Evolutionary conservation across 2,113 vertebrate genomes (phyloP).

Genomic region (Onychostoma macrolepis): DNA sequence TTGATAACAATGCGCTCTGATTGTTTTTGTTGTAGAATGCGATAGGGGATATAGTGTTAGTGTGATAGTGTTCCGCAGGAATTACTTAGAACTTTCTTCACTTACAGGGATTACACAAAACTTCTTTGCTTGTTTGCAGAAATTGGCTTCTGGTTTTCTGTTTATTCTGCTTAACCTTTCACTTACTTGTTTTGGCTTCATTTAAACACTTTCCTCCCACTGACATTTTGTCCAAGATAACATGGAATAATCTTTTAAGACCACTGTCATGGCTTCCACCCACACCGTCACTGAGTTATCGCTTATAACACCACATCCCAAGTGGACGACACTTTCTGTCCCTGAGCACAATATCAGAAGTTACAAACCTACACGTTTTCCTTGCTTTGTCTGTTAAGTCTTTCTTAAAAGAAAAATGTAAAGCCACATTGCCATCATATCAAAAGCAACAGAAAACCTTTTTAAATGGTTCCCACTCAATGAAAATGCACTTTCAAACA

Average conservation of each 20-base stretch:
- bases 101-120: no score
- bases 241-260: not conserved
- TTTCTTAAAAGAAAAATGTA: not conserved
- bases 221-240: not conserved
- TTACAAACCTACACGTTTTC: not conserved
- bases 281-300: not conserved
- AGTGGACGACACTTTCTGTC: not conserved
- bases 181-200: not conserved
- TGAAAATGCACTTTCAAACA: not conserved
- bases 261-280: not conserved
- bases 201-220: not conserved
- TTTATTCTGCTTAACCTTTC: not conserved
- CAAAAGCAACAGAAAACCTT: not conserved
- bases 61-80: no score
- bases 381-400: not conserved
- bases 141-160: not conserved
- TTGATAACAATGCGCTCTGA: no score
- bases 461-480: not conserved
- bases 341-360: not conserved
- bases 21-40: no score
- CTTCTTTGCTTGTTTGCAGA: not conserved
- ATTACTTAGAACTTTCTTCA: no score
- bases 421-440: not conserved
- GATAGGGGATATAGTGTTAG: no score
- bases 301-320: not conserved